Evolutionary conservation across 2,888 invertebrate species (phyloP).

Genomic region (Rhagonycha fulva): DNA sequence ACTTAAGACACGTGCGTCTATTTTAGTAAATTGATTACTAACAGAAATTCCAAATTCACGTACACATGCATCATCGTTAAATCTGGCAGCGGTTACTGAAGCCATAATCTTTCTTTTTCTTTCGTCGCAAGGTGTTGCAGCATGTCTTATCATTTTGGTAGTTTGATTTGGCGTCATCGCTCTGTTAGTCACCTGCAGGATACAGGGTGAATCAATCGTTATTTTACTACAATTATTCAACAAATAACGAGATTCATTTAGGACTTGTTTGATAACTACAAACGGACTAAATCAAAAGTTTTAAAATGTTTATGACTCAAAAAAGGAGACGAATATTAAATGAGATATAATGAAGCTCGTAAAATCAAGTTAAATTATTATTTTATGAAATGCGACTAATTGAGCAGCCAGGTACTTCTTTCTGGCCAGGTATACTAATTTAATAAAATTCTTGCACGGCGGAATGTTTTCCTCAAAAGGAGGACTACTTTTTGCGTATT

Average conservation of each 20-base stretch:
- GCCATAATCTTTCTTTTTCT: constrained; percentile 81
- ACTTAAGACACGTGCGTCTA: constrained; percentile 76
- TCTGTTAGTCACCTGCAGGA: constrained; percentile 59
- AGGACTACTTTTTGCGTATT: no score
- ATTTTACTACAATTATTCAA: not conserved
- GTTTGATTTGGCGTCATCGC: constrained; percentile 86
- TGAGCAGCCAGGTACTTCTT: no score
- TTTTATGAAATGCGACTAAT: no score
- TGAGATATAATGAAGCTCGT: no score
- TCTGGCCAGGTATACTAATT: no score
- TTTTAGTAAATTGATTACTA: constrained; percentile 70
- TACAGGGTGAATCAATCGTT: not conserved
- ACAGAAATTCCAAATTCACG: constrained; percentile 84
- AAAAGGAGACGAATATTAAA: no score
- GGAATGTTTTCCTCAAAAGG: no score
- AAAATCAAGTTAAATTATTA: no score
- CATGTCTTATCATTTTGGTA: constrained; percentile 80
- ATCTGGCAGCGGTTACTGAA: constrained; percentile 53
- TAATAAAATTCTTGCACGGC: no score
- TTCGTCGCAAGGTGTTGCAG: constrained; percentile 79
- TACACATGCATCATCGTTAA: constrained; percentile 61
- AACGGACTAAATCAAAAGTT: not conserved
- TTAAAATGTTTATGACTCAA: no score
- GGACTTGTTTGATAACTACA: no score
- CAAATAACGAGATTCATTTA: not conserved